A percentile compares a stretch with the other conserved stretches of the same genome.
phyloP scores from a whole-genome alignment of 2,888 invertebrate species.

The Masnerella sp. region DNA sequence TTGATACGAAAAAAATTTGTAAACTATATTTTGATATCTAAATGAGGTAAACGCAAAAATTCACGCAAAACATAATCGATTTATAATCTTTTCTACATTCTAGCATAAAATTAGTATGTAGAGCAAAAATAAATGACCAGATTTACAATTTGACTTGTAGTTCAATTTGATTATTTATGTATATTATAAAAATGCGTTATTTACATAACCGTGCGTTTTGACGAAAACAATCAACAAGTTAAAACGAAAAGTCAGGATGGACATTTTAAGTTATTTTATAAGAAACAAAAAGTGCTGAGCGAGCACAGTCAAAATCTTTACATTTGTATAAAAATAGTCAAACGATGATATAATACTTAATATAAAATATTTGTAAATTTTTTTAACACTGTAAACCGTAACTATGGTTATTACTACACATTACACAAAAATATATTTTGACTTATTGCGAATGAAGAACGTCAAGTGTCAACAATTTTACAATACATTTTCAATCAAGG shows the following conservation, averaged over 20 bases:
- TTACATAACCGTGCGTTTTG: constrained; percentile 54
- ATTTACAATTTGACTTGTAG: constrained; percentile 57
- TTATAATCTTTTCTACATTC: constrained; percentile 34
- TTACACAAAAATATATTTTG: constrained; percentile 56
- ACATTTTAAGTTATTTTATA: constrained; percentile 32
- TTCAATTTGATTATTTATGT: constrained; percentile 50
- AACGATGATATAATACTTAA: constrained; percentile 37
- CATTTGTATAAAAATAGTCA: constrained; percentile 53
- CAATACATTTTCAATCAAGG: constrained; percentile 75
- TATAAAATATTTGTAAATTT: constrained; percentile 47
- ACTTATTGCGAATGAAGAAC: constrained; percentile 50
- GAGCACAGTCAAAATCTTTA: constrained; percentile 57
- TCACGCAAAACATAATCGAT: constrained; percentile 22
- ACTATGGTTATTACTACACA: constrained; percentile 50
- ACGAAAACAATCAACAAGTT: constrained; percentile 35
- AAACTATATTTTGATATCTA: constrained; percentile 14
- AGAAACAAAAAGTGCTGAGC: constrained; percentile 44
- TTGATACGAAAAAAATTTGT: constrained; percentile 17
- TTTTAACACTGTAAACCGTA: constrained; percentile 43
- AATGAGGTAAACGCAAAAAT: background rate
- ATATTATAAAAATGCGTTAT: constrained; percentile 47
- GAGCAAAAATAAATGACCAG: constrained; percentile 53
- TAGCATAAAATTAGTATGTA: constrained; percentile 40
- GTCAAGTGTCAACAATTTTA: constrained; percentile 41
- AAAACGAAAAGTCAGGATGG: constrained; percentile 36